Evolutionary conservation across 2,888 invertebrate species (phyloP).

Genomic region (Scaeva pyrastri): DNA sequence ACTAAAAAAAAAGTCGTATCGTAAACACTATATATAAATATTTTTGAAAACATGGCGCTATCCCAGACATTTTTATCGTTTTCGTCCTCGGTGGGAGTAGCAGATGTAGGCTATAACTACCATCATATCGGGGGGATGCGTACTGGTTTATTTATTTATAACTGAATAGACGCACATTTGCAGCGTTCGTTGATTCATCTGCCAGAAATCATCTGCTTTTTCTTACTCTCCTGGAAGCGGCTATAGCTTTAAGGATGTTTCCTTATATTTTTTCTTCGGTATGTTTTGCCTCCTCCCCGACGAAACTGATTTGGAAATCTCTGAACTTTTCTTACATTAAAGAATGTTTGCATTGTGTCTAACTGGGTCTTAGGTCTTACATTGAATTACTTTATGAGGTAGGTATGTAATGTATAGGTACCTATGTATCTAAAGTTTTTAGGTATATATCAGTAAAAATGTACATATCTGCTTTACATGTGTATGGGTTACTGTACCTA

Average conservation of each 20-base stretch:
- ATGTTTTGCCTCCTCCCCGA: background rate
- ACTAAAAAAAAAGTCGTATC: slow-evolving; percentile 53
- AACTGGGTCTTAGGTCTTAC: background rate
- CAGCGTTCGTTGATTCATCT: slow-evolving; percentile 52
- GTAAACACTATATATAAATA: slow-evolving; percentile 46
- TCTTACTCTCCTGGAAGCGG: slow-evolving; percentile 20
- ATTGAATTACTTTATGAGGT: background rate
- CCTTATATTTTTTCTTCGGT: background rate
- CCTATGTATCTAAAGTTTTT: background rate
- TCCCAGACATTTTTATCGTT: slow-evolving; percentile 83
- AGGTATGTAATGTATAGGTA: background rate
- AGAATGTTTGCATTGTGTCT: slow-evolving; percentile 29
- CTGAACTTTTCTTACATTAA: slow-evolving; percentile 27
- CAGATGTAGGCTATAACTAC: slow-evolving; percentile 27
- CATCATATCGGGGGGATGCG: slow-evolving; percentile 19
- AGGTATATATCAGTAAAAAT: background rate
- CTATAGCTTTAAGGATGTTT: slow-evolving; percentile 48
- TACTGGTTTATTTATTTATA: slow-evolving; percentile 66
- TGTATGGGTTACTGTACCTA: background rate
- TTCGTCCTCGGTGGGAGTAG: slow-evolving; percentile 78
- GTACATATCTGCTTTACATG: too few species aligned
- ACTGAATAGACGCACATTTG: slow-evolving; percentile 50
- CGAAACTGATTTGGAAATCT: slow-evolving; percentile 54
- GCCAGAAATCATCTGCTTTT: slow-evolving; percentile 50
- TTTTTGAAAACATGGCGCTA: slow-evolving; percentile 68